Evolutionary conservation across 2,113 vertebrate genomes (phyloP).

Genomic region (Pantherophis guttatus): DNA sequence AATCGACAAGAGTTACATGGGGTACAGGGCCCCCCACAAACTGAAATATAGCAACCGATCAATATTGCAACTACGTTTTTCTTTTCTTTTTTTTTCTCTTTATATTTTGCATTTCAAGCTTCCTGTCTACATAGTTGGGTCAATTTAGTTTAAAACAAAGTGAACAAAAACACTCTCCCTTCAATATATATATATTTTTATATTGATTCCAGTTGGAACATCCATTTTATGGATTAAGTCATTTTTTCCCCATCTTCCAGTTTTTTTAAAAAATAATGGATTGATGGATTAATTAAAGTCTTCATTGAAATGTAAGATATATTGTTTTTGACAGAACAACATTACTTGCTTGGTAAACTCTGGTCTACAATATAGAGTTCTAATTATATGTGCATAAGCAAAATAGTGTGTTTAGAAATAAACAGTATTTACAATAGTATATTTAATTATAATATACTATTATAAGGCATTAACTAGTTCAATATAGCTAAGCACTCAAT

Average conservation of each 20-base stretch:
- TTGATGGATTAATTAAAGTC: constrained; percentile 16
- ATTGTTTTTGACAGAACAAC: background rate
- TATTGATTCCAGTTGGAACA: constrained; percentile 25
- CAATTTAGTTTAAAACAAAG: constrained; percentile 33
- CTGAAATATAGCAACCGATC: constrained; percentile 75
- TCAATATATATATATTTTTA: background rate
- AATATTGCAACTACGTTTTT: constrained; percentile 67
- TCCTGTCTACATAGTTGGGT: constrained; percentile 18
- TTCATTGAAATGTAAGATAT: constrained; percentile 10
- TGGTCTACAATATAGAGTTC: background rate
- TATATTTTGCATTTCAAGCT: constrained; percentile 61
- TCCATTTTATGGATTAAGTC: background rate
- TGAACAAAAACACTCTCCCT: background rate
- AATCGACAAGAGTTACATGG: constrained; percentile 62
- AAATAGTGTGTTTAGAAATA: fast-evolving
- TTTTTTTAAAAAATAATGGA: background rate
- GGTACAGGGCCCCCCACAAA: constrained; percentile 52
- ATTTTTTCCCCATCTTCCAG: constrained; percentile 4
- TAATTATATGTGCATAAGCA: background rate
- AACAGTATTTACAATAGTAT: background rate
- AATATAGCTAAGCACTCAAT: background rate
- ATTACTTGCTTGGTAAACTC: background rate
- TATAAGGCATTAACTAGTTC: background rate
- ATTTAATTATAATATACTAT: background rate
- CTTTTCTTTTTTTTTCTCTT: constrained; percentile 21